Base-by-base conservation (phyloP, 1,140 invertebrate genomes). In the Zophobas atratus region DNA sequence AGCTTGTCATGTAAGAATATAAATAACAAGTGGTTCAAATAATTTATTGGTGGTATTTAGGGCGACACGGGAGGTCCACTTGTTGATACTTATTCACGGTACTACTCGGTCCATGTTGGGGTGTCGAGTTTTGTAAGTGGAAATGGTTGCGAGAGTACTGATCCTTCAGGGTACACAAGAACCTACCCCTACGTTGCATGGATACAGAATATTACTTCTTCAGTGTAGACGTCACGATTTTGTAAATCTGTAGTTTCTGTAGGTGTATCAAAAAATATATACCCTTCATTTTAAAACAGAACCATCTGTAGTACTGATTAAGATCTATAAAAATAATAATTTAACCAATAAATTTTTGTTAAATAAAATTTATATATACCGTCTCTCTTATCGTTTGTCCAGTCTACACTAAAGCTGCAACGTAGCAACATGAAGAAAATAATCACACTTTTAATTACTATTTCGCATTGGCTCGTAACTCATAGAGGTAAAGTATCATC, bases 111-210 rank as follows among this genome's bases (percentile, higher is more conserved):
- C 1, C 60, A 67, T 20, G 60, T 67, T 20, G 60, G 60, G 33
- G 33, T 67, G 41, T 38, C 60, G 5, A 67, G 60, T 67, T 67
- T 67, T 67, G 60, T 67, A 4, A 67, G 60, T 36, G 60, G 60
- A 67, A 67, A 67, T 67, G 60, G 60, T 0, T 67, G 60, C 20
- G 60, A 67, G 32, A 67, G 60, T 43, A 67, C 60, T 43, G 60
- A 67, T 32, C 60, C 60, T 20, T 67, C 60, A 4, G 60, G 60
- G 32, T 67, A 67, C 20, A 67, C 60, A 67, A 41, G 60, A 43
- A 67, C 56, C 6, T 60, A 60, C 56, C 20, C 20, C 20, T 20
- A 20, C 0, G 56, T 60, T 60, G 56, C 35, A 5, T 60, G 56
- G 56, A 60, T 60, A 36, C 33, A 60, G 8, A 60, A 60, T 60